phyloP scores from a whole-genome alignment of 2,797 vertebrate genomes.

The Morelia viridis region DNA sequence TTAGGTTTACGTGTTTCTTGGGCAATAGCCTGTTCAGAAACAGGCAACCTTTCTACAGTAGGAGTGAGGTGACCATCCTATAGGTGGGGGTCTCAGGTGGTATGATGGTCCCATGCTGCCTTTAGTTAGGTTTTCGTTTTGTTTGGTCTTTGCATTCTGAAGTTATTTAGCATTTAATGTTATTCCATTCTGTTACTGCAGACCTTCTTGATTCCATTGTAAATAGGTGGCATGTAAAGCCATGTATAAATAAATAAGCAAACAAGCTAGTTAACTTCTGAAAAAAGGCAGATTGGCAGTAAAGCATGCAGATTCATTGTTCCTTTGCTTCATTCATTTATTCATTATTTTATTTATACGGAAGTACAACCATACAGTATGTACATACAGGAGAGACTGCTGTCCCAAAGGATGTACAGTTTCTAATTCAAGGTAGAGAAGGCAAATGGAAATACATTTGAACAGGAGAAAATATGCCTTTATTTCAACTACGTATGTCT shows the following conservation, averaged over 20 bases:
- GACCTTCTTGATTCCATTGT: neutral
- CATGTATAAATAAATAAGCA: neutral
- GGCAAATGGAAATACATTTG: neutral
- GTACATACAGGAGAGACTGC: neutral
- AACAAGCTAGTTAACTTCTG: neutral
- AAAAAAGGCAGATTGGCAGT: neutral
- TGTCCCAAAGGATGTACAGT: neutral
- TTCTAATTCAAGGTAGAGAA: neutral
- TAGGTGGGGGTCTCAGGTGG: neutral
- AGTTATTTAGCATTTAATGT: neutral
- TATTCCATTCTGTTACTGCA: neutral
- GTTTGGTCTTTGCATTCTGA: neutral
- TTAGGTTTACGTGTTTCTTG: neutral
- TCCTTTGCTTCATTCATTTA: neutral
- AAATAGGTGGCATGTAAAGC: neutral
- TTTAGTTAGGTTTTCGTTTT: neutral
- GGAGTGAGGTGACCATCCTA: neutral
- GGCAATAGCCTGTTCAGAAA: neutral
- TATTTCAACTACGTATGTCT: neutral
- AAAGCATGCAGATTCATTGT: neutral
- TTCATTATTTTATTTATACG: neutral
- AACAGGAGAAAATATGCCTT: neutral
- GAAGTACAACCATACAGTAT: neutral
- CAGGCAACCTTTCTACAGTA: neutral
- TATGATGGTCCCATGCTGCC: neutral